Conservation (phyloP, 2,797 vertebrate genomes). For the Acipenser ruthenus region DNA sequence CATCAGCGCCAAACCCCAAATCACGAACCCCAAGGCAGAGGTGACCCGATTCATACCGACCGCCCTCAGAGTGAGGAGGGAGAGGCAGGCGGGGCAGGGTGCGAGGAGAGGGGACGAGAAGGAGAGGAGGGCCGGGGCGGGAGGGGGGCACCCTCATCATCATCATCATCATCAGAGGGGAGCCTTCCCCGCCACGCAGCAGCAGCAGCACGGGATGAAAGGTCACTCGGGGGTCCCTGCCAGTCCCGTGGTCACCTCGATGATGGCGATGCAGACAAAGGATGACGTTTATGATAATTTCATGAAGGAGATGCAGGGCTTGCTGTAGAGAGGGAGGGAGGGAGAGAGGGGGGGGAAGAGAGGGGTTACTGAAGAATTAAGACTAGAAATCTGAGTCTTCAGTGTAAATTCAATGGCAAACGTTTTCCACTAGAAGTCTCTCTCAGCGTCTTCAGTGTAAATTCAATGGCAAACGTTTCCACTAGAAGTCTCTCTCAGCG, state of each 20-base stretch:
- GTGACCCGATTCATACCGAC: conserved; percentile 94
- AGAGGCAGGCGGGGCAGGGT: conserved; percentile 10
- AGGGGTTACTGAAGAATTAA: too few relatives aligned
- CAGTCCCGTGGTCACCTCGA: conserved; percentile 52
- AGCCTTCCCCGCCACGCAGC: too few relatives aligned
- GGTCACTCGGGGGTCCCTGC: conserved; percentile 57
- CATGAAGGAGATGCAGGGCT: conserved; percentile 98
- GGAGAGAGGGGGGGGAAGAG: too few relatives aligned
- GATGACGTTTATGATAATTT: conserved; percentile 97
- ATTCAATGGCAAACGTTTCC: too few relatives aligned
- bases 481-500: too few relatives aligned
- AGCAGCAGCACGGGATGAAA: conserved; percentile 47
- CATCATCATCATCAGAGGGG: too few relatives aligned
- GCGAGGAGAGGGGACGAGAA: conserved; percentile 30
- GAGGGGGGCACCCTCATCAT: conserved; percentile 10
- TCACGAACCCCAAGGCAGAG: conserved; percentile 93
- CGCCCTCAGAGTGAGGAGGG: conserved; percentile 75
- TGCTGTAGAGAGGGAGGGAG: too few relatives aligned
- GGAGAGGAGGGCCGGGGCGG: conserved; percentile 31
- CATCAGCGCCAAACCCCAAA: conserved; percentile 96
- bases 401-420: too few relatives aligned
- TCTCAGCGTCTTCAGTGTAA: too few relatives aligned
- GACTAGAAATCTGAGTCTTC: too few relatives aligned
- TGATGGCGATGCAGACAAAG: conserved; percentile 86
- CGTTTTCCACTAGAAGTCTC: too few relatives aligned